Conservation (phyloP, 1,140 invertebrate species). For the Pseudomyrmex cubaensis region DNA sequence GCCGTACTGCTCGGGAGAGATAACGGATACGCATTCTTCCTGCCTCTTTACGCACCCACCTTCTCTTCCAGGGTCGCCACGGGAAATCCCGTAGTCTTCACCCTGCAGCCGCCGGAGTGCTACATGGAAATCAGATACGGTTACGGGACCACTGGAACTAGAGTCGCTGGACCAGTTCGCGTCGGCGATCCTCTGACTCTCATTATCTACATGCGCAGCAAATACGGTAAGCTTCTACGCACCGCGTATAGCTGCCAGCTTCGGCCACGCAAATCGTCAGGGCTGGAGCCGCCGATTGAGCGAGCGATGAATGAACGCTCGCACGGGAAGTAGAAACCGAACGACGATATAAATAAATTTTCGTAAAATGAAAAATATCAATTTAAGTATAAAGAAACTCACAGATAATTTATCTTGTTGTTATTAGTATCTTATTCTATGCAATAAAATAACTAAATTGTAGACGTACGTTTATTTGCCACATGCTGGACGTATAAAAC, state of each 20-base stretch:
- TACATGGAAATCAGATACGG: constrained; percentile 98
- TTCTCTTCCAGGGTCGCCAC: constrained; percentile 91
- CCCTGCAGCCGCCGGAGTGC: constrained; percentile 95
- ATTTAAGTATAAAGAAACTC: background rate
- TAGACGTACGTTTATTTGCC: background rate
- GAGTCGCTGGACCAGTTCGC: constrained; percentile 94
- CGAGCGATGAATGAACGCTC: background rate
- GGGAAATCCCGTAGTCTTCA: constrained; percentile 97
- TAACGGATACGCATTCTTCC: constrained; percentile 63
- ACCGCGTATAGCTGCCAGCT: constrained; percentile 23
- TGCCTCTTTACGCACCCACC: constrained; percentile 55
- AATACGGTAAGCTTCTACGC: constrained; percentile 89
- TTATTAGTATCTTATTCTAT: background rate
- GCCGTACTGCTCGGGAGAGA: constrained; percentile 35
- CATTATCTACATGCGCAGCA: constrained; percentile 97
- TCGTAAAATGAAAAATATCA: background rate
- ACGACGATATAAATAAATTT: background rate
- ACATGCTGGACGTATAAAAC: background rate
- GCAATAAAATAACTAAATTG: too few species aligned
- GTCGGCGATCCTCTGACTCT: constrained; percentile 96
- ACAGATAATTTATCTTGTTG: background rate
- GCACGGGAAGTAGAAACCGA: background rate
- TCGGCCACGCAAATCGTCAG: constrained; percentile 12
- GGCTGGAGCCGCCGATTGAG: background rate
- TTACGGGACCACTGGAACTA: constrained; percentile 92